Evolutionary conservation across 1,140 invertebrate species (phyloP), one percentile per base, ranked within the genome.

Genomic region (Meloidogyne chitwoodi): DNA sequence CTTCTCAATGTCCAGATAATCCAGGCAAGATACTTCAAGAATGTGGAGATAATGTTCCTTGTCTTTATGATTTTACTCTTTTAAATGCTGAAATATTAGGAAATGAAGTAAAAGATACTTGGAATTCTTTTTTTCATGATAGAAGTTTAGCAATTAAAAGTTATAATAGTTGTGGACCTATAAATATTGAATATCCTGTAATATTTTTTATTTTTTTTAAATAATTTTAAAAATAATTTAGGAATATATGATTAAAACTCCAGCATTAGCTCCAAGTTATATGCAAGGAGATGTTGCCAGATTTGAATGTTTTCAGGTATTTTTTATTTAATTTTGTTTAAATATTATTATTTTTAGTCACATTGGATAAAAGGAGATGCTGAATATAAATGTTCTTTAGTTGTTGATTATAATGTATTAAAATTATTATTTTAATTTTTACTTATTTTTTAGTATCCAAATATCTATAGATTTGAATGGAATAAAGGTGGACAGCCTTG

Each of bases 91-190:
- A 87, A 68, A 67, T 81, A 41, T 68, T 86, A 0, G 85, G 80
- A 31, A 24, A 79, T 19, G 77, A 86, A 71, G 66, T 76, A 5
- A 76, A 86, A 75, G 79, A 83, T 71, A 74, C 72, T 27, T 86
- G 82, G 82, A 86, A 86, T 68, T 68, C 77, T 16, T 86, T 87
- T 75, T 80, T 81, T 38, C 31, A 75, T 38, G 85, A 86, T 65
- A 74, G 85, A 24, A 34, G 72, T 19, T 72, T 86, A 38, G 79
- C 78, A 19, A 81, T 87, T 6, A 68, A 80, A 62, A 80, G 83
- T 73, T 86, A 87, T 75, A 86, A 86, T 77, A 87, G 85, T 63
- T 86, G 85, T 73, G 85, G 85, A 48, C 83, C 85, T 19, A 86
- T 86, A 76, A 86, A 86, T 67, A 87, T 86, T 61, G 85, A 86